A percentile compares a stretch with the other conserved stretches of the same genome.
phyloP scores from a whole-genome alignment of 2,797 vertebrate species.

The Falco cherrug region DNA sequence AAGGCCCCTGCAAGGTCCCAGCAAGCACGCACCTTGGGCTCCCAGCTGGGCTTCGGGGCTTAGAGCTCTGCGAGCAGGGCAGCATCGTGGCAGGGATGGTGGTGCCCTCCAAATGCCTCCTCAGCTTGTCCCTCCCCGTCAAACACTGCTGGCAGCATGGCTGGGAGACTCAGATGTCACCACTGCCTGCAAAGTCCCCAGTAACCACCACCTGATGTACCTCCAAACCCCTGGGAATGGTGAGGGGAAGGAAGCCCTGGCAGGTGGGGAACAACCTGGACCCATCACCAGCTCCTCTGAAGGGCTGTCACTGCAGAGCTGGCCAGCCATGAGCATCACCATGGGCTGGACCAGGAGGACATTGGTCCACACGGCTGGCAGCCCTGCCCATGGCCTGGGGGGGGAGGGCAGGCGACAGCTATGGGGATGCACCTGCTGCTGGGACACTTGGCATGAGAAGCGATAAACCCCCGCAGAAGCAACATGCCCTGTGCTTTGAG shows the following conservation, averaged over 20 bases:
- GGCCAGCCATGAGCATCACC: neutral
- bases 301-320: neutral
- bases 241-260: neutral
- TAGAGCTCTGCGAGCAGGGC: rapidly evolving
- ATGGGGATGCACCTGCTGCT: neutral
- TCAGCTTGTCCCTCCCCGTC: rapidly evolving
- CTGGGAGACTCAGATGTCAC: neutral
- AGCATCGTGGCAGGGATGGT: rapidly evolving
- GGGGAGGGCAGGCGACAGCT: neutral
- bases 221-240: neutral
- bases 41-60: neutral
- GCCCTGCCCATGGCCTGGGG: neutral
- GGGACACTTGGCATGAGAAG: neutral
- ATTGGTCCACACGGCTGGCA: neutral
- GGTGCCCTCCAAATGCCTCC: neutral
- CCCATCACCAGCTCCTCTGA: neutral
- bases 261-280: neutral
- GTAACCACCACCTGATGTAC: neutral
- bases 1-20: neutral
- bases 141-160: neutral
- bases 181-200: neutral
- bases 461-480: neutral
- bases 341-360: neutral
- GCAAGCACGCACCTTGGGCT: neutral
- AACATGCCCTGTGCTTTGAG: rapidly evolving